Evolutionary conservation across 2,113 vertebrate species (phyloP), one percentile per base, ranked within the genome.

Genomic region (Embiotoca jacksoni): DNA sequence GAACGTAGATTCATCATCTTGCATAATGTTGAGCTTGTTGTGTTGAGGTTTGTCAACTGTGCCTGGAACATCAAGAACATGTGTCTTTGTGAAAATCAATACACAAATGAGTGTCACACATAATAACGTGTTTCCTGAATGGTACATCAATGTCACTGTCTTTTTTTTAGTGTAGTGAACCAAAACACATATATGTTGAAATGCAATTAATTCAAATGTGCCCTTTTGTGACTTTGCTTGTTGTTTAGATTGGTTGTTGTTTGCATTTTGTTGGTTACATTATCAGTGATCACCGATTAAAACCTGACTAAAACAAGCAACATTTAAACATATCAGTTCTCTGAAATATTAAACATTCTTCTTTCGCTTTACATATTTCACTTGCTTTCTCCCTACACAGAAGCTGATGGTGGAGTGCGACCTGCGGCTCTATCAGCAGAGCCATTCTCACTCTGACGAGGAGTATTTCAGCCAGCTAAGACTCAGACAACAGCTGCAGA

Each of bases 381-480:
- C 30, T 49, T 23, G 33, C 6, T 77, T 9, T 49, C 11, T 72
- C 10, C 11, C 2, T 36, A 2, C 7, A 72, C 73, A 94, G 77
- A 91, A 87, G 64, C 78, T 62, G 67, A 71, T 72, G 69, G 81
- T 75, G 80, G 75, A 87, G 4, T 55, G 81, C 35, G 71, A 93
- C 63, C 80, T 92, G 5, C 49, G 11, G 78, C 71, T 87, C 3
- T 88, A 92, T 39, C 68, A 85, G 16, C 78, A 54, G 47, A 81
- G 14, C 59, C 61, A 58, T 66, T 83, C 82, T 57, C 77, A 89
- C 80, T 81, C 92, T 32, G 81, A 93, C 31, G 55, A 89, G 33
- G 92, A 92, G 57, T 88, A 91, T 82, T 69, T 81, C 66, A 33
- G 62, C 52, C 81, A 88, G 67, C 54, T 80, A 37, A 72, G 49